Percentiles rank a stretch among this genome's conserved stretches.
Evolutionary conservation across 1,140 invertebrate genomes (phyloP).

Genomic region (Cydia pomonella): DNA sequence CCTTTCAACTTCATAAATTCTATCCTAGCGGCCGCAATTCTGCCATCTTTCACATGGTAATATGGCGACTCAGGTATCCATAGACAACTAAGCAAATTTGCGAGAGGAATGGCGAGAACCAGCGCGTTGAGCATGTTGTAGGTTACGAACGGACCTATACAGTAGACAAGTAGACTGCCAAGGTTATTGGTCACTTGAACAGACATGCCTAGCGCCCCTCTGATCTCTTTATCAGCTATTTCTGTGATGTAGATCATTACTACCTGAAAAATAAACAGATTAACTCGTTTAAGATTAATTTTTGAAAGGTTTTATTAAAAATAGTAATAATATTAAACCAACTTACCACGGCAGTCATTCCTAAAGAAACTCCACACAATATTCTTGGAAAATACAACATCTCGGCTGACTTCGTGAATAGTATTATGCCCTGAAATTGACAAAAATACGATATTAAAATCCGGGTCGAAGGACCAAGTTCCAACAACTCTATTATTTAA

Average conservation of each 20-base stretch:
- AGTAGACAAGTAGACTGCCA: conserved; percentile 82
- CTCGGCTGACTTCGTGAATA: conserved; percentile 71
- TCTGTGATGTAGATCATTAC: conserved; percentile 86
- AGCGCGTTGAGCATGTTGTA: conserved; percentile 79
- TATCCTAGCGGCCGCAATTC: conserved; percentile 70
- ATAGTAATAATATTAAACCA: neutral
- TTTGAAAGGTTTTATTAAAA: neutral
- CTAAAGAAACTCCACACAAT: conserved; percentile 82
- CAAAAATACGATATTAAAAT: conserved; percentile 51
- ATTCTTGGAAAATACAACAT: conserved; percentile 80
- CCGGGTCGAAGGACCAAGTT: conserved; percentile 44
- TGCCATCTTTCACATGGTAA: conserved; percentile 83
- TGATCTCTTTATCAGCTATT: conserved; percentile 85
- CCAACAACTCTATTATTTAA: no score
- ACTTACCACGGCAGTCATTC: conserved; percentile 82
- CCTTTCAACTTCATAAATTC: conserved; percentile 74
- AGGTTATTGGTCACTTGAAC: conserved; percentile 86
- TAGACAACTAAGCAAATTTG: conserved; percentile 83
- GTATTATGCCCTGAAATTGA: conserved; percentile 83
- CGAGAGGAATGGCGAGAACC: conserved; percentile 69
- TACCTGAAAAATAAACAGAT: conserved; percentile 64
- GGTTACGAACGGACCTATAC: conserved; percentile 81
- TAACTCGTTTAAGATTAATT: neutral
- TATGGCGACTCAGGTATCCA: conserved; percentile 91
- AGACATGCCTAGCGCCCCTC: conserved; percentile 85